Evolutionary conservation across 2,888 invertebrate species (phyloP).

Genomic region (Amphimallon solstitiale): DNA sequence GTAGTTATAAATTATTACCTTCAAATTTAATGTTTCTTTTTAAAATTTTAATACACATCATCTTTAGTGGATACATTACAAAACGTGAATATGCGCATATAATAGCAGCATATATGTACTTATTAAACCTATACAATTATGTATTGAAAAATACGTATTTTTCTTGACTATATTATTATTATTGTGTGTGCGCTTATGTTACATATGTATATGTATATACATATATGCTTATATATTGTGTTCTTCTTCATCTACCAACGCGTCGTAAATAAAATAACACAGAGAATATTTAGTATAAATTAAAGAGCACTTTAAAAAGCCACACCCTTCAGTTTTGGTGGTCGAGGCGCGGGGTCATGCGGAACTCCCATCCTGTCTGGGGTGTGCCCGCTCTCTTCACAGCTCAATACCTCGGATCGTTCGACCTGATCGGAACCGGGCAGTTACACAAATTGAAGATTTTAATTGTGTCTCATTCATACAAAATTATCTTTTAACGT

Average conservation of each 20-base stretch:
- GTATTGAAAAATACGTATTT: neutral
- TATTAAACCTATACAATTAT: neutral
- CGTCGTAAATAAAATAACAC: conserved; percentile 34
- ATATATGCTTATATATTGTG: neutral
- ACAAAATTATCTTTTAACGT: no score
- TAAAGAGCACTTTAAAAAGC: conserved; percentile 55
- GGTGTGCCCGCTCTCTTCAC: conserved; percentile 57
- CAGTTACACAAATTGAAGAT: conserved; percentile 16
- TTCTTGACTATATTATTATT: conserved; percentile 2
- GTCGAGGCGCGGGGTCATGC: conserved; percentile 58
- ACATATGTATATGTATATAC: neutral
- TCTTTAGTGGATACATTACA: no score
- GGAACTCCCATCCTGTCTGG: conserved; percentile 63
- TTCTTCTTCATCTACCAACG: conserved; percentile 31
- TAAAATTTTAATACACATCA: no score
- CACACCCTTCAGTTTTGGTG: conserved; percentile 57
- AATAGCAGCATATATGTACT: no score
- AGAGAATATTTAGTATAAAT: conserved; percentile 50
- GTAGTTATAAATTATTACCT: no score
- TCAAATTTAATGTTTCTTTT: no score
- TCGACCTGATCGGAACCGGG: conserved; percentile 23
- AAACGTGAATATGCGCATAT: no score
- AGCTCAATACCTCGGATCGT: conserved; percentile 52
- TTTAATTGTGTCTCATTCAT: conserved; percentile 2
- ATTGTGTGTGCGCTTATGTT: neutral